Percentiles rank a stretch among this genome's conserved stretches.
Evolutionary conservation across 2,888 invertebrate genomes (phyloP).

Genomic region (Helicoverpa assulta): DNA sequence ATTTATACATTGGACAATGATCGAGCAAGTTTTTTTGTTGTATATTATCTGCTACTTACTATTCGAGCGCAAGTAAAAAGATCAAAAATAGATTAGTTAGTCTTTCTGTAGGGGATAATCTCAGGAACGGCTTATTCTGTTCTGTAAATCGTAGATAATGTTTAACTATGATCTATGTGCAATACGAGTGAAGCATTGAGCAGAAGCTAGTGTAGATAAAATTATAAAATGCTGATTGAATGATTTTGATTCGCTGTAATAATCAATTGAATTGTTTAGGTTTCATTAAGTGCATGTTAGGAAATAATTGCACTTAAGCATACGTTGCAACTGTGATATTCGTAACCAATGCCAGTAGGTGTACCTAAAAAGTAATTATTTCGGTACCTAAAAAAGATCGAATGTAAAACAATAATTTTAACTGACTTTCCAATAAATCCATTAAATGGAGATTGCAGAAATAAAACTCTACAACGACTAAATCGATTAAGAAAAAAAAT

Average conservation of each 20-base stretch:
- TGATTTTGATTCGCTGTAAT: background rate
- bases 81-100: background rate
- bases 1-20: slow-evolving; percentile 33
- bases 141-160: too few relatives aligned
- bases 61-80: background rate
- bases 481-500: too few relatives aligned
- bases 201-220: background rate
- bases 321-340: background rate
- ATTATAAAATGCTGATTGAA: background rate
- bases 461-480: too few relatives aligned
- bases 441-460: too few relatives aligned
- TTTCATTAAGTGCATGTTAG: background rate
- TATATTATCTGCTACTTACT: slow-evolving; percentile 2
- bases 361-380: too few relatives aligned
- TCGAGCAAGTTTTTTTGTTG: slow-evolving; percentile 33
- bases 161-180: too few relatives aligned
- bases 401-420: too few relatives aligned
- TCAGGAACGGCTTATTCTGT: too few relatives aligned
- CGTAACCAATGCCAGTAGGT: too few relatives aligned
- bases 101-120: too few relatives aligned
- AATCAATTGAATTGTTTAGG: slow-evolving; percentile 24
- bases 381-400: too few relatives aligned
- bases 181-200: background rate
- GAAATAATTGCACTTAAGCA: background rate
- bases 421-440: too few relatives aligned